Percentiles rank a stretch among this genome's conserved stretches.
Conservation (phyloP, 2,113 vertebrate genomes). For the Heterotis niloticus region DNA sequence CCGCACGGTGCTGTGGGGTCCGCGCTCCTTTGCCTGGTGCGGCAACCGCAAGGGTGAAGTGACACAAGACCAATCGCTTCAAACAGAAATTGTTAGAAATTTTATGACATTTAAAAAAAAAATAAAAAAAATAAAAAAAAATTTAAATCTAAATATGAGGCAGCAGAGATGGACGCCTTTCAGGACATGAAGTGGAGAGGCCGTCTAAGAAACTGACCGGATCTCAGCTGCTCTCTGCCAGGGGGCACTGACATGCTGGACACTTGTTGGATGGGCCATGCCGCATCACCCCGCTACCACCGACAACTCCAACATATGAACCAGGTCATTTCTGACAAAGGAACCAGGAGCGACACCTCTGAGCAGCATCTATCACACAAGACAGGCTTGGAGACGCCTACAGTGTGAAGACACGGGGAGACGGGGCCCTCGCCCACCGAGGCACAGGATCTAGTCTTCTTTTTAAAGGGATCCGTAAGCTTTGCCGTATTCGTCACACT, state of each 20-base stretch:
- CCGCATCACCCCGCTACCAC: too few relatives aligned
- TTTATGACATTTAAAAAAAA: background rate
- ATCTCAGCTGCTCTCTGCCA: too few relatives aligned
- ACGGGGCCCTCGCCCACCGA: conserved; percentile 7
- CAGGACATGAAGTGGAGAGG: too few relatives aligned
- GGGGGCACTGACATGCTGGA: too few relatives aligned
- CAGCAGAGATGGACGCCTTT: too few relatives aligned
- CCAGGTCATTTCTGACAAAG: background rate
- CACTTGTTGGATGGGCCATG: too few relatives aligned
- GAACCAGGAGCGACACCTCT: background rate
- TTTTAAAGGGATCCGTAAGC: conserved; percentile 61
- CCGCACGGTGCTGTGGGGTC: background rate
- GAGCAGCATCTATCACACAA: background rate
- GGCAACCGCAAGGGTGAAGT: background rate
- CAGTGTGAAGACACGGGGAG: background rate
- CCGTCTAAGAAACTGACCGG: too few relatives aligned
- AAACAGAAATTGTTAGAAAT: too few relatives aligned
- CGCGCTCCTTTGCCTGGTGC: background rate
- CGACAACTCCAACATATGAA: background rate
- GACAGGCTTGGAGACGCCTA: background rate
- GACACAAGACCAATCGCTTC: too few relatives aligned
- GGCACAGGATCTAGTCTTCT: conserved; percentile 35
- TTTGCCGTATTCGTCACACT: conserved; percentile 26
- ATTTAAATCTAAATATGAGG: background rate
- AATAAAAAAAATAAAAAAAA: background rate